phyloP scores from a whole-genome alignment of 2,888 invertebrate species.

The Therioaphis trifolii region DNA sequence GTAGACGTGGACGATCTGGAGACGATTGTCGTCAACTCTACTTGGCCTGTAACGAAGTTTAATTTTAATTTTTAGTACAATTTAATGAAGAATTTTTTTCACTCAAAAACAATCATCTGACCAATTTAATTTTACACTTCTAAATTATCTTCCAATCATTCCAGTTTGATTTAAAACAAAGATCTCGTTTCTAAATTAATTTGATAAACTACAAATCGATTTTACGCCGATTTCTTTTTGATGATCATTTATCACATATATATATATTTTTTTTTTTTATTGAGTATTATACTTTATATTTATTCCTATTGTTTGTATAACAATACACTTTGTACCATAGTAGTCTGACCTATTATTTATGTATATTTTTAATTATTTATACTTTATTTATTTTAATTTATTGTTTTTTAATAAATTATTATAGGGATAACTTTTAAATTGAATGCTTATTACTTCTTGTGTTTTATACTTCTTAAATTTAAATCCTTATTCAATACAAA shows the following conservation, averaged over 20 bases:
- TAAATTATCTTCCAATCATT: constrained; percentile 23
- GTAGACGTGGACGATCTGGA: constrained; percentile 85
- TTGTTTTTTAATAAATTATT: constrained; percentile 61
- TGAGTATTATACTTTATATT: constrained; percentile 51
- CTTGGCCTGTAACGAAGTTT: constrained; percentile 89
- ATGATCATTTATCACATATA: constrained; percentile 24
- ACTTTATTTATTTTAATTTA: constrained; percentile 61
- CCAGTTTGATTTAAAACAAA: constrained; percentile 41
- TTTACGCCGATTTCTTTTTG: constrained; percentile 8
- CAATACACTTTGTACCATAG: constrained; percentile 62
- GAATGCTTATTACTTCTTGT: neutral
- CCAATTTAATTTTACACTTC: neutral
- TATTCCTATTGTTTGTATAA: constrained; percentile 62
- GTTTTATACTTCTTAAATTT: constrained; percentile 10
- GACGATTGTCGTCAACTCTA: constrained; percentile 87
- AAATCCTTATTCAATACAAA: neutral
- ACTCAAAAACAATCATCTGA: neutral
- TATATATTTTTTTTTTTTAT: constrained; percentile 21
- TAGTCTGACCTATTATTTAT: constrained; percentile 61
- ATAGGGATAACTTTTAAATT: constrained; percentile 55
- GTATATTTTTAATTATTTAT: constrained; percentile 60
- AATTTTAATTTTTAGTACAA: constrained; percentile 66
- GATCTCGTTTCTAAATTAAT: constrained; percentile 49
- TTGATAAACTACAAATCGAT: constrained; percentile 20
- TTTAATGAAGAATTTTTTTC: constrained; percentile 13